Conservation (phyloP, 1,140 invertebrate species). For the Aphis craccivora region DNA sequence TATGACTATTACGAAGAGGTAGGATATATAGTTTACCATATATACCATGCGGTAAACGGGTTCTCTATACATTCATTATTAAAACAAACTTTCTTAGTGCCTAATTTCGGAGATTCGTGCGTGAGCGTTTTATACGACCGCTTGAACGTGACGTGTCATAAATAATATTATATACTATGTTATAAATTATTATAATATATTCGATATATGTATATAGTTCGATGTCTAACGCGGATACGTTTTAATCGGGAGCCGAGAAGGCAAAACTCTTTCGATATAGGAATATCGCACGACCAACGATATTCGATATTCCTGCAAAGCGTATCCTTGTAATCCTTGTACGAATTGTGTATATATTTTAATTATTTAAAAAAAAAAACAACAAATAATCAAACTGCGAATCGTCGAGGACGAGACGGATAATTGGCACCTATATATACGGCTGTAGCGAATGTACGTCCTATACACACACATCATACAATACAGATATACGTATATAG, state of each 20-base stretch:
- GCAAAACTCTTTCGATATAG: too few relatives aligned
- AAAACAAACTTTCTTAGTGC: background rate
- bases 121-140: background rate
- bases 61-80: background rate
- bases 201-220: background rate
- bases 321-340: background rate
- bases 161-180: background rate
- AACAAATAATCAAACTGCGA: background rate
- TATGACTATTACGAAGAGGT: background rate
- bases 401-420: background rate
- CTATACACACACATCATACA: too few relatives aligned
- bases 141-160: background rate
- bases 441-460: background rate
- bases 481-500: background rate
- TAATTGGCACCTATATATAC: background rate
- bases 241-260: too few relatives aligned
- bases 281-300: too few relatives aligned
- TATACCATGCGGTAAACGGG: background rate
- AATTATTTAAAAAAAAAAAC: background rate
- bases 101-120: background rate
- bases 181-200: background rate
- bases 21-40: background rate
- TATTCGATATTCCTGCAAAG: background rate
- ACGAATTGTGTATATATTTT: background rate
- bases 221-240: too few relatives aligned